phyloP scores from a whole-genome alignment of 2,113 vertebrate species.

The Nothoprocta pentlandii region DNA sequence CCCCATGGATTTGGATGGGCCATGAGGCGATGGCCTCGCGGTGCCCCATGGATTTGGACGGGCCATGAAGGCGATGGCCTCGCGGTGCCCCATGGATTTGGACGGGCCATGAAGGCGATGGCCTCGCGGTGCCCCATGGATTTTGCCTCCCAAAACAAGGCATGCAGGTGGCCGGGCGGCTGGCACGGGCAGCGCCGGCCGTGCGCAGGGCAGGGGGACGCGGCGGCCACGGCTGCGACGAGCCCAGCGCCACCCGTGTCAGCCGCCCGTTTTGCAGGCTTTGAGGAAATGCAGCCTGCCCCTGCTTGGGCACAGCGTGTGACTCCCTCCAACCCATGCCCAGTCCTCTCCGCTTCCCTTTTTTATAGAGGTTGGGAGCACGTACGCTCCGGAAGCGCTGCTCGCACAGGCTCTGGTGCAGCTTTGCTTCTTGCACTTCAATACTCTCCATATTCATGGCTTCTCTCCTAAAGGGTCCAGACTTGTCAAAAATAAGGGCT shows the following conservation, averaged over 20 bases:
- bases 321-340: conserved; percentile 1
- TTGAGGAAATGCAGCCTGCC: neutral
- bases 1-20: too few species aligned
- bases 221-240: too few species aligned
- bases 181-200: too few species aligned
- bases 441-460: neutral
- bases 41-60: too few species aligned
- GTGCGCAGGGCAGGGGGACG: too few species aligned
- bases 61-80: too few species aligned
- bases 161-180: too few species aligned
- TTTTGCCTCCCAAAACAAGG: too few species aligned
- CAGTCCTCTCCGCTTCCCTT: neutral
- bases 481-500: conserved; percentile 6
- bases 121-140: too few species aligned
- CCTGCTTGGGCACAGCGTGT: neutral
- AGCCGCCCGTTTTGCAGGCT: neutral
- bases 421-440: conserved; percentile 5
- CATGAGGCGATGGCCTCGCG: too few species aligned
- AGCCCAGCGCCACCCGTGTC: neutral
- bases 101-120: too few species aligned
- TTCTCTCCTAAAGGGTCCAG: neutral
- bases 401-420: neutral
- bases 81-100: too few species aligned
- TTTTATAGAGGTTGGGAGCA: neutral
- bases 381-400: accelerated